Evolutionary conservation across 2,888 invertebrate species (phyloP), one percentile per base, ranked within the genome.

Genomic region (Sthenelais limicola): DNA sequence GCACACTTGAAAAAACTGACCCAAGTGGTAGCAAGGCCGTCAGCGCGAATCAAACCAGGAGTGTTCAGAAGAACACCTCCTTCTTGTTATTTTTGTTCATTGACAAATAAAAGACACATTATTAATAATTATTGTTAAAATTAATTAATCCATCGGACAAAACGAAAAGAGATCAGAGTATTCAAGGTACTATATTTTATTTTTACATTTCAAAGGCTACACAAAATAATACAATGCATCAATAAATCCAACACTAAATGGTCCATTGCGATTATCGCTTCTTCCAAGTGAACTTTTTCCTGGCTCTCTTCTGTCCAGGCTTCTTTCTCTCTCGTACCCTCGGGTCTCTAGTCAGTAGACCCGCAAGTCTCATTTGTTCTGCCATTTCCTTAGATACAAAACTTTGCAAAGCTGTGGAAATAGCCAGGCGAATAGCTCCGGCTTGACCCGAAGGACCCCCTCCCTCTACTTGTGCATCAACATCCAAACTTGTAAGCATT

Each of bases 321-420:
- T 97, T 97, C 92, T 96, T 95, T 80, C 97, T 91, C 88, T 98
- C 97, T 73, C 91, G 91, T 26, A 89, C 89, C 71, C 97, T 90
- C 76, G 90, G 91, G 87, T 96, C 97, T 82, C 91, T 90, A 26
- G 94, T 94, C 62, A 98, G 89, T 73, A 97, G 89, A 49, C 98
- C 98, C 87, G 96, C 94, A 78, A 96, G 86, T 89, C 95, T 91
- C 95, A 97, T 94, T 84, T 92, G 92, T 86, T 96, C 93, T 71
- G 93, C 88, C 89, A 91, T 92, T 24, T 92, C 91, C 74, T 90
- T 87, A 80, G 93, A 92, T 24, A 97, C 92, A 89, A 97, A 96
- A 86, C 94, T 93, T 71, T 93, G 91, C 70, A 97, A 89, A 30
- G 93, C 92, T 91, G 91, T 91, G n/a, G 97, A 91, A 73, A 97